A percentile compares a stretch with the other conserved stretches of the same genome.
Conservation (phyloP, 2,113 vertebrate genomes). For the Trichomycterus rosablanca region DNA sequence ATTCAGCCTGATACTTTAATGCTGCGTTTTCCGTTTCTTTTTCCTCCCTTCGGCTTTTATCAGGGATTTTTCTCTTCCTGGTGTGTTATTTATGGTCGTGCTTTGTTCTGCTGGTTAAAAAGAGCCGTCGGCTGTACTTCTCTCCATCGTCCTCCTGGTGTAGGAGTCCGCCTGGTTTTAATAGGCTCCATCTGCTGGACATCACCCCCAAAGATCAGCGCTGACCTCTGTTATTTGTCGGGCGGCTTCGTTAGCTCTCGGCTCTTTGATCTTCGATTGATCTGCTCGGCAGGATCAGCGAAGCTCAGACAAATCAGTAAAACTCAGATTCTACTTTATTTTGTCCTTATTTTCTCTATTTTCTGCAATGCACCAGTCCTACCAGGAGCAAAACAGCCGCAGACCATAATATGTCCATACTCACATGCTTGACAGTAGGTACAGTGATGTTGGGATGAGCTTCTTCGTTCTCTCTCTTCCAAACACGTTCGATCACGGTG, state of each 20-base stretch:
- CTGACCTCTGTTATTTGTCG: slow-evolving; percentile 6
- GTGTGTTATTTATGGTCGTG: background rate
- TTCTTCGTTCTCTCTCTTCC: too few species aligned
- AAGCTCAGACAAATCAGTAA: too few species aligned
- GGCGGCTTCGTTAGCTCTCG: background rate
- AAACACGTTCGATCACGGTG: too few species aligned
- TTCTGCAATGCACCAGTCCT: too few species aligned
- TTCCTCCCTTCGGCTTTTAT: background rate
- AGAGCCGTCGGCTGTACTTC: slow-evolving; percentile 14
- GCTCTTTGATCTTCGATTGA: background rate
- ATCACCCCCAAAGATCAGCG: slow-evolving; percentile 4
- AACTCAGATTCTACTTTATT: too few species aligned
- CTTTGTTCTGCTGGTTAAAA: background rate
- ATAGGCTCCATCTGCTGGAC: slow-evolving; percentile 20
- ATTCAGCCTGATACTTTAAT: slow-evolving; percentile 1
- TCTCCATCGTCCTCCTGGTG: slow-evolving; percentile 8
- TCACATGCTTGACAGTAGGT: too few species aligned
- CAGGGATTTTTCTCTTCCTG: slow-evolving; percentile 6
- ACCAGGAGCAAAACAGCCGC: too few species aligned
- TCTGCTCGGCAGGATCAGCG: too few species aligned
- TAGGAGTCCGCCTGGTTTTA: slow-evolving; percentile 27
- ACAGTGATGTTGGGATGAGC: too few species aligned
- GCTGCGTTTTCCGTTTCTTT: slow-evolving; percentile 15
- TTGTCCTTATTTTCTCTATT: too few species aligned
- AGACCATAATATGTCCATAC: too few species aligned